phyloP scores from a whole-genome alignment of 2,113 vertebrate species.

The Corvus cornix region DNA sequence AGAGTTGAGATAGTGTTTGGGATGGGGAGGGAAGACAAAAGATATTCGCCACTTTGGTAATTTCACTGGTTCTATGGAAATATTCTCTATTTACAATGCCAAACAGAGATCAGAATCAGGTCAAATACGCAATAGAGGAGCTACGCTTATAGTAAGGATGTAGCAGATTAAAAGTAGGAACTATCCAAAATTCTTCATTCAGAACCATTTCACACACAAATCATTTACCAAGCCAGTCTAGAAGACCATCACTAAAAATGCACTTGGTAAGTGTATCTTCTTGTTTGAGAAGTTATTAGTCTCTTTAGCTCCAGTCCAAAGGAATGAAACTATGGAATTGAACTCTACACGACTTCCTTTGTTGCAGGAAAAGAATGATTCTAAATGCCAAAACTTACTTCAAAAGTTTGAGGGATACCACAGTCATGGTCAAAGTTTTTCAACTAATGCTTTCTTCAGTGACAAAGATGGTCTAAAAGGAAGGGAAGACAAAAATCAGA shows the following conservation, averaged over 20 bases:
- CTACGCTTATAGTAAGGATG: not conserved
- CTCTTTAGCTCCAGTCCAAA: not conserved
- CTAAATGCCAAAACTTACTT: not conserved
- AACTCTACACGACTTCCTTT: not conserved
- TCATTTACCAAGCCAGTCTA: not conserved
- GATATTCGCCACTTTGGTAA: not conserved
- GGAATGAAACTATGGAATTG: not conserved
- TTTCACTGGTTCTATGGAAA: not conserved
- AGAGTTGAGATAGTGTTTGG: not conserved
- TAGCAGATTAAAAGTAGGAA: not conserved
- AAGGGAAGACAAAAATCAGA: not conserved
- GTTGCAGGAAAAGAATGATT: not conserved
- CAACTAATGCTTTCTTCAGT: not conserved
- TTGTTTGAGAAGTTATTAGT: not conserved
- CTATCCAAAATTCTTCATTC: not conserved
- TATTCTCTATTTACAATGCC: not conserved
- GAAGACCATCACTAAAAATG: not conserved
- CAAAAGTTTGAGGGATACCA: not conserved
- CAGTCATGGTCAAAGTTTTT: not conserved
- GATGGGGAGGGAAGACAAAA: not conserved
- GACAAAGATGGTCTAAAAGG: not conserved
- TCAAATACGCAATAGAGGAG: not conserved
- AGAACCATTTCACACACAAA: not conserved
- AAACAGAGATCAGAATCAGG: not conserved
- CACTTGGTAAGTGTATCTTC: not conserved